Conservation (phyloP, 2,888 invertebrate genomes). For the Ophion ventricosus region DNA sequence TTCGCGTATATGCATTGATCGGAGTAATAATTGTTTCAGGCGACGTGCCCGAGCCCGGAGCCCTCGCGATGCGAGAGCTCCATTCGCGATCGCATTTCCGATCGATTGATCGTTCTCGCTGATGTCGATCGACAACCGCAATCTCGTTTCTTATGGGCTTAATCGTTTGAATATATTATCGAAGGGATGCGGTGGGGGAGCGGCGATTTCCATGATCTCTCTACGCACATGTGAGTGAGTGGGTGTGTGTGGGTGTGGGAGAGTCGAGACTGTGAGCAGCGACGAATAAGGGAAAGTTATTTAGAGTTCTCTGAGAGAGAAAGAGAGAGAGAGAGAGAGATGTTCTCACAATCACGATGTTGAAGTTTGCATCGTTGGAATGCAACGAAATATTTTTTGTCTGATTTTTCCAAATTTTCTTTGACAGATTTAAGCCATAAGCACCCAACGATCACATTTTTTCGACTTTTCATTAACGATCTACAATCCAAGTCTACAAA, state of each 20-base stretch:
- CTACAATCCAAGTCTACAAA: too few relatives aligned
- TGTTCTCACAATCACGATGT: too few relatives aligned
- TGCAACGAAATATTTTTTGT: too few relatives aligned
- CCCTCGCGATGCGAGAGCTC: constrained; percentile 4
- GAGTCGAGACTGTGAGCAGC: background rate
- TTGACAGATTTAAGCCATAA: too few relatives aligned
- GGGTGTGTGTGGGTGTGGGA: background rate
- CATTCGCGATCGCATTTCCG: constrained; percentile 31
- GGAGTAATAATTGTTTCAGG: constrained; percentile 37
- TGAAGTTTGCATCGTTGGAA: too few relatives aligned
- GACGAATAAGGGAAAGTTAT: constrained; percentile 22
- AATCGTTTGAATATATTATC: constrained; percentile 58
- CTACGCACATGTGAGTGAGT: background rate
- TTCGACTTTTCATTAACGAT: too few relatives aligned
- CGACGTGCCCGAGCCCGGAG: background rate
- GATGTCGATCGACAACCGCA: constrained; percentile 33
- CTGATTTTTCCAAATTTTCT: too few relatives aligned
- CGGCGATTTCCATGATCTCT: constrained; percentile 4
- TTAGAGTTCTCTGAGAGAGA: constrained; percentile 54
- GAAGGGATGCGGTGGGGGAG: constrained; percentile 6
- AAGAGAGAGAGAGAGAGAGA: too few relatives aligned
- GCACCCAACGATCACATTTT: too few relatives aligned
- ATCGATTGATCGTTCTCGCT: constrained; percentile 51
- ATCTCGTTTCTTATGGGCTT: constrained; percentile 55
- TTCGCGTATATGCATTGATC: background rate